phyloP scores from a whole-genome alignment of 2,888 invertebrate species.

The Harpalus rufipes region DNA sequence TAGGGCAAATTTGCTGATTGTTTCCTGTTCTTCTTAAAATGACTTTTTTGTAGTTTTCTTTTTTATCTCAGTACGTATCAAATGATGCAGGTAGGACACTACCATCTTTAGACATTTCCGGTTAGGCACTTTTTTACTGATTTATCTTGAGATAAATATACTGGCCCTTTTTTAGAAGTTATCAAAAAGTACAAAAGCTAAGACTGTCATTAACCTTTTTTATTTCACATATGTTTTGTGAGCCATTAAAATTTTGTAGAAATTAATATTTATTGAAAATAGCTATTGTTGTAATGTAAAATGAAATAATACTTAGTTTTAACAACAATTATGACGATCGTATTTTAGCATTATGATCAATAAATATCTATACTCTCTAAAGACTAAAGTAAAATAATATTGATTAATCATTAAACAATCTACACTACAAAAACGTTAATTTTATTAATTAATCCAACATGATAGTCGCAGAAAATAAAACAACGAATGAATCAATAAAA shows the following conservation, averaged over 20 bases:
- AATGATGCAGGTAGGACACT: constrained; percentile 23
- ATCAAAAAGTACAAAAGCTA: constrained; percentile 16
- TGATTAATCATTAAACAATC: constrained; percentile 45
- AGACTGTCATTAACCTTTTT: neutral
- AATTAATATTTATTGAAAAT: no score
- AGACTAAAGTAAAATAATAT: neutral
- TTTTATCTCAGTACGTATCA: constrained; percentile 38
- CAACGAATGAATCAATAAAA: constrained; percentile 34
- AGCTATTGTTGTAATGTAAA: no score
- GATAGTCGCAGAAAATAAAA: constrained; percentile 22
- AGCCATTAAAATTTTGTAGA: neutral
- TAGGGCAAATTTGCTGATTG: constrained; percentile 41
- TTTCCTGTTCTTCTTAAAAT: constrained; percentile 46
- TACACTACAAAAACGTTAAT: constrained; percentile 16
- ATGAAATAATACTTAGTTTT: no score
- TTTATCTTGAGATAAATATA: constrained; percentile 21
- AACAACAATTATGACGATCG: neutral
- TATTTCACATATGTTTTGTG: neutral
- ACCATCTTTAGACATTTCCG: constrained; percentile 48
- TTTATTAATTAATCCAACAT: constrained; percentile 38
- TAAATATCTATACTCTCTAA: neutral
- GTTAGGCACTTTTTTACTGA: constrained; percentile 42
- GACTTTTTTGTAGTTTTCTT: constrained; percentile 32
- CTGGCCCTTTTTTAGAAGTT: constrained; percentile 8
- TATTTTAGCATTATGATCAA: neutral